Evolutionary conservation across 2,888 invertebrate species (phyloP).

Genomic region (Drosophila stalkeri): DNA sequence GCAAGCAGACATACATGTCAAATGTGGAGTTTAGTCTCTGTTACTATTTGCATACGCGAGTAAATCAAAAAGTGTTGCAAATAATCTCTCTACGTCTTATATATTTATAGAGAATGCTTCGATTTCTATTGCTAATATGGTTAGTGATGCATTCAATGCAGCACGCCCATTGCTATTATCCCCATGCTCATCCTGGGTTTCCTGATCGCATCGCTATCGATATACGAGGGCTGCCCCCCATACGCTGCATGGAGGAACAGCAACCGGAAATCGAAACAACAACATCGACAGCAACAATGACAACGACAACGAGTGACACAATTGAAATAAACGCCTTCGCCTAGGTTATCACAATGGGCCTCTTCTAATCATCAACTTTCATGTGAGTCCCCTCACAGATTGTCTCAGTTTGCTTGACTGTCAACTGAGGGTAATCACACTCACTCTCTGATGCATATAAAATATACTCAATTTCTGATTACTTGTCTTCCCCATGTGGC

Average conservation of each 20-base stretch:
- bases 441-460: conserved; percentile 30
- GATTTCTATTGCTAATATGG: conserved; percentile 4
- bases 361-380: conserved; percentile 38
- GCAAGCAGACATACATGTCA: not conserved
- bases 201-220: conserved; percentile 65
- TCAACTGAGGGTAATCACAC: conserved; percentile 42
- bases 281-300: conserved; percentile 16
- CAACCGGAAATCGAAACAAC: conserved; percentile 29
- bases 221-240: conserved; percentile 15
- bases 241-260: conserved; percentile 17
- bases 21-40: conserved; percentile 1
- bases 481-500: conserved; percentile 12
- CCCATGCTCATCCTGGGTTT: conserved; percentile 67
- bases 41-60: not conserved
- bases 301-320: conserved; percentile 20
- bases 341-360: conserved; percentile 41
- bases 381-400: conserved; percentile 44
- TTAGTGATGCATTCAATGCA: conserved; percentile 19
- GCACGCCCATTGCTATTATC: conserved; percentile 3
- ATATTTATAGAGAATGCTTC: conserved; percentile 16
- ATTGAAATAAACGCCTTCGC: conserved; percentile 18
- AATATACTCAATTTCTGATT: conserved; percentile 14
- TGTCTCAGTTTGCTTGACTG: not conserved
- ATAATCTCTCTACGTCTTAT: not conserved
- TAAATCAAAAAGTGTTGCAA: not conserved